Evolutionary conservation across 2,888 invertebrate species (phyloP).

Genomic region (Nomada fucata): DNA sequence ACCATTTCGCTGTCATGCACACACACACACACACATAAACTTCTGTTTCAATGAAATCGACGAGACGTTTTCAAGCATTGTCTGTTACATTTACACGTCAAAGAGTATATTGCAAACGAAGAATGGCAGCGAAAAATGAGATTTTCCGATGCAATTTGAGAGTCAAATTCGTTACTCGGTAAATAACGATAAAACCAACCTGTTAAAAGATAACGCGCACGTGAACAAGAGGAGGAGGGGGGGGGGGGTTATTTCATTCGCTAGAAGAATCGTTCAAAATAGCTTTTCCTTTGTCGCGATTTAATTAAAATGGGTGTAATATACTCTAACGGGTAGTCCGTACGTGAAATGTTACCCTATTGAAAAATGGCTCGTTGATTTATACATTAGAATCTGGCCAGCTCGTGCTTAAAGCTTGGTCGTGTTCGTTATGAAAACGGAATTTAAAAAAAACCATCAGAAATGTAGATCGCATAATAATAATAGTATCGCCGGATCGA

Average conservation of each 20-base stretch:
- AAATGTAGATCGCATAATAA: no score
- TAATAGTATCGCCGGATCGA: no score
- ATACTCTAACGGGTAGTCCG: neutral
- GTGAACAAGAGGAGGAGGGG: neutral
- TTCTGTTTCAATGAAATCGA: neutral
- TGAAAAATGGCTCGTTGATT: no score
- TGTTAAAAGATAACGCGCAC: constrained; percentile 38
- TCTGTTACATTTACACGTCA: neutral
- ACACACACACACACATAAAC: neutral
- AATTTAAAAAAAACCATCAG: no score
- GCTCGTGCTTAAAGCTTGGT: no score
- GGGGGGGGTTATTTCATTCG: neutral
- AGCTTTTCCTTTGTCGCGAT: constrained; percentile 3
- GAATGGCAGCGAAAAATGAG: neutral
- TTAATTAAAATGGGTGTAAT: constrained; percentile 24
- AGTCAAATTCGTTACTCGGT: constrained; percentile 44
- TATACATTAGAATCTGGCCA: no score
- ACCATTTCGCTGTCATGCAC: neutral
- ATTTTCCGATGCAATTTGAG: constrained; percentile 47
- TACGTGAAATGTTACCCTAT: neutral
- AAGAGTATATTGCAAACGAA: neutral
- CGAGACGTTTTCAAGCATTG: neutral
- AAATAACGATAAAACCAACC: constrained; percentile 35
- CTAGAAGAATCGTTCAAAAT: constrained; percentile 1
- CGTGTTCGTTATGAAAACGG: no score